These are phyloP conservation scores for Andrena hattorfiana DNA, from an alignment of 2,888 invertebrate genomes.

Conservation along the genomic window DNA sequence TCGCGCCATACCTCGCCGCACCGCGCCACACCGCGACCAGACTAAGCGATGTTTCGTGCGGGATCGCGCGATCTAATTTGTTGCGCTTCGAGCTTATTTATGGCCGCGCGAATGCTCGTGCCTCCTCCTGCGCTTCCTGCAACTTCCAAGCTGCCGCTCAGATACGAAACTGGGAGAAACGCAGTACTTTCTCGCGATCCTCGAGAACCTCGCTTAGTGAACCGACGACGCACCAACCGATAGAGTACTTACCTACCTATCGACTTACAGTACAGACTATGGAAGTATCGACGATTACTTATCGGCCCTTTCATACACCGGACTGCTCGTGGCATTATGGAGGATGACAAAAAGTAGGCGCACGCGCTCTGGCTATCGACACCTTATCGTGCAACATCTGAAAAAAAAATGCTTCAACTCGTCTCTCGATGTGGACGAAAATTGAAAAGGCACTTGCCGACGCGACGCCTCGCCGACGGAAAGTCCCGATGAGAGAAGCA, in stretches of 20 bases:
- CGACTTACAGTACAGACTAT: no score
- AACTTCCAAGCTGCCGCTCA: not conserved
- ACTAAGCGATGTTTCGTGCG: conserved; percentile 76
- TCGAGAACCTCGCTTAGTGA: not conserved
- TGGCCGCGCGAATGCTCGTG: conserved; percentile 43
- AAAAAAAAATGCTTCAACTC: no score
- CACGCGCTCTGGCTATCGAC: no score
- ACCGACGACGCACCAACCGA: not conserved
- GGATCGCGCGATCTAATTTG: conserved; percentile 80
- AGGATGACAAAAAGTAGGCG: no score
- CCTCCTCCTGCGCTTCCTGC: conserved; percentile 30
- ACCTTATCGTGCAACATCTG: no score
- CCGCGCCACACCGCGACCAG: conserved; percentile 26
- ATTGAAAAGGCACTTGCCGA: not conserved
- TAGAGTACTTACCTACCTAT: no score
- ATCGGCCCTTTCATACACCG: no score
- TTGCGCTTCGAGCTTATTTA: conserved; percentile 79
- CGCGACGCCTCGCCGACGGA: not conserved
- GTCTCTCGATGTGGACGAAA: no score
- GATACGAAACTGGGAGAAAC: not conserved
- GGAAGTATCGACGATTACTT: no score
- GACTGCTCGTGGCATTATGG: no score
- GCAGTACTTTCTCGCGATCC: not conserved
- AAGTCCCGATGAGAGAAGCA: not conserved
- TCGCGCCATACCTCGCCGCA: not conserved